Evolutionary conservation across 2,888 invertebrate species (phyloP).

Genomic region (Pollenia amentaria): DNA sequence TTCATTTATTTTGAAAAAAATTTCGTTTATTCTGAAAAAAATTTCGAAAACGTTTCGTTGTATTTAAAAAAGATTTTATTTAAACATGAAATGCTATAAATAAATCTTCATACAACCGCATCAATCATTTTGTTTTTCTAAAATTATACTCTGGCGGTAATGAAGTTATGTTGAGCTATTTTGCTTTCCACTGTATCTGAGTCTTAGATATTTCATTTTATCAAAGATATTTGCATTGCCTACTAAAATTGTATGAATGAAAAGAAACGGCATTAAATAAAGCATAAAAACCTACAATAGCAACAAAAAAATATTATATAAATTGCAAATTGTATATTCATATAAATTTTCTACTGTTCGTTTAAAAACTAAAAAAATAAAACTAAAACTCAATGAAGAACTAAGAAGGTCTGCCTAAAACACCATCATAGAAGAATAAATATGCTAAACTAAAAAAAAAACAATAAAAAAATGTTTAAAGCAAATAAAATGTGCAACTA

Average conservation of each 20-base stretch:
- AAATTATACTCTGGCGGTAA: too few species aligned
- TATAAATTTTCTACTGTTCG: conserved; percentile 13
- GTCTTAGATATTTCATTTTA: conserved; percentile 7
- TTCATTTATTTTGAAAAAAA: too few species aligned
- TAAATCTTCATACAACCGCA: too few species aligned
- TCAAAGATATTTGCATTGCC: conserved; percentile 65
- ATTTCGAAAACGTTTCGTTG: too few species aligned
- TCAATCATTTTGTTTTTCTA: too few species aligned
- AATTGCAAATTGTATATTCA: conserved; percentile 44
- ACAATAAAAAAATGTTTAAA: conserved; percentile 16
- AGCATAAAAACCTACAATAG: conserved; percentile 15
- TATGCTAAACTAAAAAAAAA: not conserved
- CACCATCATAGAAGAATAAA: conserved; percentile 44
- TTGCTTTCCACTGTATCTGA: conserved; percentile 2
- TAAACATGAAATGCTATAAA: too few species aligned
- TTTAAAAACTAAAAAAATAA: not conserved
- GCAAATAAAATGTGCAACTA: conserved; percentile 59
- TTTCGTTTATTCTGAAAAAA: too few species aligned
- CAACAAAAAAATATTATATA: conserved; percentile 31
- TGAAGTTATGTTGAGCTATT: not conserved
- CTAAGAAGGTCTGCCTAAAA: conserved; percentile 46
- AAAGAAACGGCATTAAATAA: conserved; percentile 31
- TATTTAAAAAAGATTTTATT: too few species aligned
- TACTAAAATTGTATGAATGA: conserved; percentile 47
- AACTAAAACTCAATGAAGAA: conserved; percentile 24